These are phyloP conservation scores for Allacma fusca DNA, from an alignment of 2,888 invertebrate species.

Conservation along the genomic window DNA sequence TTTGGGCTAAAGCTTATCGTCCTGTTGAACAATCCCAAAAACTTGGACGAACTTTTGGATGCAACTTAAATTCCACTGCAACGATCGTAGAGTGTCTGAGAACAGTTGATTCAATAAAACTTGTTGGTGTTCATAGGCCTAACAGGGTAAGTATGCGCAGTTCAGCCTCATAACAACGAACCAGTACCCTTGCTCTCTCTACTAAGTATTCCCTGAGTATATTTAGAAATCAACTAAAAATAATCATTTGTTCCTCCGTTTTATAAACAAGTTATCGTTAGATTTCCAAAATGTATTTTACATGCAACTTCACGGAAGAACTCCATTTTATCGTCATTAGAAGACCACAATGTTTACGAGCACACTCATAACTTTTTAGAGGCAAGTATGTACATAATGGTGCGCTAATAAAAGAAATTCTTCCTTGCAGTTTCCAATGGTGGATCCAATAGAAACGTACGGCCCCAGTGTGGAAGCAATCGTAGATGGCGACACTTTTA, in stretches of 20 bases:
- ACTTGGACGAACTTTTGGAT: background rate
- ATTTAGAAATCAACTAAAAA: background rate
- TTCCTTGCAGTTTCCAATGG: constrained; percentile 1
- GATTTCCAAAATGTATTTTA: background rate
- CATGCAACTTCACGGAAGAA: no score
- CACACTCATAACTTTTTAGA: no score
- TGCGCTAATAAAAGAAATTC: no score
- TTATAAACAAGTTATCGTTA: background rate
- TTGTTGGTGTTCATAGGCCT: background rate
- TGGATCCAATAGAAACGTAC: constrained; percentile 9
- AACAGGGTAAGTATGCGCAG: constrained; percentile 22
- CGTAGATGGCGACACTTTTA: background rate
- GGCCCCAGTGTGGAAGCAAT: constrained; percentile 4
- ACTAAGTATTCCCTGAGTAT: no score
- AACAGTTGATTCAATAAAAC: background rate
- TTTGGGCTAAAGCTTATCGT: background rate
- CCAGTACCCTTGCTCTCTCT: no score
- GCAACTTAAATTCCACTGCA: background rate
- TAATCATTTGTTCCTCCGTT: background rate
- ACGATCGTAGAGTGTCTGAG: background rate
- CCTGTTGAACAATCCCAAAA: background rate
- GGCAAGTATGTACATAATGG: no score
- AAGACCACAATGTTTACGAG: no score
- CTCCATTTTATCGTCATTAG: no score
- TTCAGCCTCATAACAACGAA: no score